Conservation (phyloP, 2,888 invertebrate species). For the Coecobrya sp. region DNA sequence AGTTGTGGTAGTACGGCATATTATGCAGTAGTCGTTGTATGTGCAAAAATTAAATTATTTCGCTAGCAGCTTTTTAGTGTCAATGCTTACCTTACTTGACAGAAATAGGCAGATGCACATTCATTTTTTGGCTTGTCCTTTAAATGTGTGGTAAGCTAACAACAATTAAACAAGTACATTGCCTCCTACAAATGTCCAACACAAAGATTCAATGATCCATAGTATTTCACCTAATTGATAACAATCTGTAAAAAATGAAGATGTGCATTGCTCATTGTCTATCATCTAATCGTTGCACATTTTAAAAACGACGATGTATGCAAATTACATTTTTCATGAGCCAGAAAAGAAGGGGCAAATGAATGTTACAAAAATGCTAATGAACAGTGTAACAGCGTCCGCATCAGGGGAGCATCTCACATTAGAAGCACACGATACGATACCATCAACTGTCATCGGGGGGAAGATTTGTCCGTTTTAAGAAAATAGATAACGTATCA, state of each 20-base stretch:
- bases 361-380: background rate
- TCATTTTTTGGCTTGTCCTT: no score
- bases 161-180: no score
- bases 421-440: background rate
- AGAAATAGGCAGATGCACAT: no score
- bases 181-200: no score
- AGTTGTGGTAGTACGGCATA: no score
- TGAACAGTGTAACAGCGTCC: background rate
- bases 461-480: constrained; percentile 38
- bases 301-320: background rate
- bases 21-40: no score
- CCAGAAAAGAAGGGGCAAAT: background rate
- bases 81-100: no score
- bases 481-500: constrained; percentile 26
- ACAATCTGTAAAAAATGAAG: no score
- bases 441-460: background rate
- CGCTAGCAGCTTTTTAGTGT: no score
- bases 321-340: background rate
- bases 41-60: no score
- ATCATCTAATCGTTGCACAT: background rate
- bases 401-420: background rate
- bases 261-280: background rate
- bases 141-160: no score
- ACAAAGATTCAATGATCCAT: background rate
- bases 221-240: no score